Conservation (phyloP, 2,888 invertebrate genomes). For the Stenoptilia bipunctidactyla region DNA sequence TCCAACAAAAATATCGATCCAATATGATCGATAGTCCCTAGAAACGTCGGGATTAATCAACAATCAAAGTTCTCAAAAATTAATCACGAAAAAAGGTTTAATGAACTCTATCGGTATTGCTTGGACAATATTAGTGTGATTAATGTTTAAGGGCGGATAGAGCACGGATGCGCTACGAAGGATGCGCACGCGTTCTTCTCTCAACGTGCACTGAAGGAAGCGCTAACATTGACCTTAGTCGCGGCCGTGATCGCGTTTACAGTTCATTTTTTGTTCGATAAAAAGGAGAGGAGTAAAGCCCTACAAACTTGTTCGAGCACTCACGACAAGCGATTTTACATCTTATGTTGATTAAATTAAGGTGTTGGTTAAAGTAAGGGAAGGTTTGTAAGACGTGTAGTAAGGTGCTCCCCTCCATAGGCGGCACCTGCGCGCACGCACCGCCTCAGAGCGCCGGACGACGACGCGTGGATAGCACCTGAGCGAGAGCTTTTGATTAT, state of each 20-base stretch:
- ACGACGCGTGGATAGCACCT: conserved; percentile 12
- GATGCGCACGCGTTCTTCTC: conserved; percentile 67
- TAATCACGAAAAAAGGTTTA: conserved; percentile 3
- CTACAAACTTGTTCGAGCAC: conserved; percentile 32
- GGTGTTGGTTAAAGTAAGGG: conserved; percentile 14
- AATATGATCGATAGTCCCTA: conserved; percentile 50
- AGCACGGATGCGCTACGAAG: conserved; percentile 28
- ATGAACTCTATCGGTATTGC: conserved; percentile 3
- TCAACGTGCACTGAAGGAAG: conserved; percentile 70
- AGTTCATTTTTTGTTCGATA: conserved; percentile 72
- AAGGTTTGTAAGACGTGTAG: conserved; percentile 56
- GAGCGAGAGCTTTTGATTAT: conserved; percentile 1
- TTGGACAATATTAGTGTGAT: conserved; percentile 9
- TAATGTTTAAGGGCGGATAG: conserved; percentile 15
- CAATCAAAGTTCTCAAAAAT: conserved; percentile 3
- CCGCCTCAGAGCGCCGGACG: conserved; percentile 54
- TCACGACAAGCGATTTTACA: conserved; percentile 10
- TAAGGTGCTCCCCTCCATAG: conserved; percentile 68
- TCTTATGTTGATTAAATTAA: conserved; percentile 17
- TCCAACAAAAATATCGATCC: conserved; percentile 37
- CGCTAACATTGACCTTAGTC: conserved; percentile 71
- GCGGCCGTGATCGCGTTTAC: conserved; percentile 72
- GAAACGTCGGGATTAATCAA: conserved; percentile 32
- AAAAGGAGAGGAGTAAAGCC: conserved; percentile 71
- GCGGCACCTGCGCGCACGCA: conserved; percentile 65